Percentiles rank a stretch among this genome's conserved stretches.
phyloP scores from a whole-genome alignment of 2,797 vertebrate genomes.

The Hylomyscus alleni region DNA sequence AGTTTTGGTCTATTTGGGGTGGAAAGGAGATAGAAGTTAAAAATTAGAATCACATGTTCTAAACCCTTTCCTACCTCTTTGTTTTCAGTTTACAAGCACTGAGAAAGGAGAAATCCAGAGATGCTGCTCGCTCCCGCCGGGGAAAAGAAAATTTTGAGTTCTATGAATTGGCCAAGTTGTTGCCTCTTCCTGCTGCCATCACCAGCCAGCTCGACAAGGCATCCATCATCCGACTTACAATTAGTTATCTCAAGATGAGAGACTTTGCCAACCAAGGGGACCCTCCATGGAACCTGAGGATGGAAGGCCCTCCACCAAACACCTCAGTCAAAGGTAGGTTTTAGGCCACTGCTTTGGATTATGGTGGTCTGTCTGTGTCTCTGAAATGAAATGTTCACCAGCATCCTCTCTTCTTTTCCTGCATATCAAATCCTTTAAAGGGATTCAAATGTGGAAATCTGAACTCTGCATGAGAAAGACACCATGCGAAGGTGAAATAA shows the following conservation, averaged over 20 bases:
- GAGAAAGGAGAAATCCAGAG: constrained; percentile 99
- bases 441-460: constrained; percentile 92
- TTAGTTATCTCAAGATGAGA: constrained; percentile 99
- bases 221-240: constrained; percentile 99
- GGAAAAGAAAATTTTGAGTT: constrained; percentile 99
- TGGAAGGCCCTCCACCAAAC: constrained; percentile 98
- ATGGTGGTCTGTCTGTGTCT: constrained; percentile 80
- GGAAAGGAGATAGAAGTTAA: background rate
- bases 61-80: constrained; percentile 74
- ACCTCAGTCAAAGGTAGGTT: constrained; percentile 98
- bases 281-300: constrained; percentile 97
- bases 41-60: constrained; percentile 36
- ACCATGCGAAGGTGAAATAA: constrained; percentile 92
- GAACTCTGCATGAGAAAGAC: constrained; percentile 93
- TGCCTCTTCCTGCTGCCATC: constrained; percentile 98
- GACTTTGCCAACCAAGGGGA: constrained; percentile 99
- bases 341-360: constrained; percentile 76
- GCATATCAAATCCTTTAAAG: constrained; percentile 93
- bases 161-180: constrained; percentile 98
- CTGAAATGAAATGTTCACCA: constrained; percentile 88
- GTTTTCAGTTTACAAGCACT: constrained; percentile 97
- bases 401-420: constrained; percentile 91
- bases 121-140: constrained; percentile 97
- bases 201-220: constrained; percentile 99
- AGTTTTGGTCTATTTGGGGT: constrained; percentile 6